Base-by-base conservation (phyloP, 1,140 invertebrate genomes). In the Drosophila lacertosa region DNA sequence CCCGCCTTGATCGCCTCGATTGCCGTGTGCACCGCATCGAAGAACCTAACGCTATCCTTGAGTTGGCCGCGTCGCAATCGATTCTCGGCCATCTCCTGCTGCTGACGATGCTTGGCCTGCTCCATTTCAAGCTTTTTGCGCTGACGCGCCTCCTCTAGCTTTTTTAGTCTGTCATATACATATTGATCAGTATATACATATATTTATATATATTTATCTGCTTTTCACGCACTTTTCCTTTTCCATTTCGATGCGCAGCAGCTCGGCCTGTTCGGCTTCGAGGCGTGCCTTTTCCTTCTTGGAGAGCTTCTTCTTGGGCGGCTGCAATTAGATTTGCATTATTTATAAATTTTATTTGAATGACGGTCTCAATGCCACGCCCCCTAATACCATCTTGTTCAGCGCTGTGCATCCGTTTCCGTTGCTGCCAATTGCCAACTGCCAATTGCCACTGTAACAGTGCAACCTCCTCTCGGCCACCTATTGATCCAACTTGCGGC, bases 211-310 rank as follows among this genome's bases (percentile, higher is more conserved):
- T 18, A 3, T 9, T 40, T 10, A 9, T n/a, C 5, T 39, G 13
- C 4, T 4, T 60, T 32, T 10, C n/a, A 70, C 73, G 11, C 32
- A 91, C 90, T 89, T 91, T 51, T 92, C 92, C 48, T 91, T 89
- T 64, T 92, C 92, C 76, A 91, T 83, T 74, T 92, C 92, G 7
- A 92, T 79, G 15, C 90, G 90, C 26, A 91, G 47, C 33, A 92
- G 64, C 60, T 92, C 92, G 0, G 90, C 91, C 69, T 90, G 82
- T 66, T 92, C 92, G 11, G 91, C 89, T 73, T 92, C 90, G 24
- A 92, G 72, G 4, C 90, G 89, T 0, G 90, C 91, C 58, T 92
- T 92, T 54, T 92, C 92, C 73, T 92, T 92, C 63, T 92, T 92
- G 2, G 89, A 90, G 5, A 91, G 72, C 71, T 92, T 92, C 78